Evolutionary conservation across 2,113 vertebrate genomes (phyloP), one percentile per base, ranked within the genome.

Genomic region (Daboia siamensis): DNA sequence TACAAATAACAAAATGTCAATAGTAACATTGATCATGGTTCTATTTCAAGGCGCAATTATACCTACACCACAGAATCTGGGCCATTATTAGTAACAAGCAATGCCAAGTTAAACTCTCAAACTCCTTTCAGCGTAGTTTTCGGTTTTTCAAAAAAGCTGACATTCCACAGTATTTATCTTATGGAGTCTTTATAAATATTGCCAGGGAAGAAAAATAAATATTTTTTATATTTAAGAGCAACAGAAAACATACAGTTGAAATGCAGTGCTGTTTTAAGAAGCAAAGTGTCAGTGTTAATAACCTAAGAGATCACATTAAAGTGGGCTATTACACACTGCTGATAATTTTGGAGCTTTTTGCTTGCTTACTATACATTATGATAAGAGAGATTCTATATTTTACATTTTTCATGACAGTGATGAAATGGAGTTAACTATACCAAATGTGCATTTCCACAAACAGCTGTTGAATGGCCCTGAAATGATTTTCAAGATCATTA

Each of bases 401-500:
- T 87, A 88, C 0, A 55, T 48, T 93, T 92, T 94, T 90, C 87
- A 89, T 33, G 74, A 80, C 4, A 24, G 3, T 69, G 85, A 90
- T 95, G 93, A 92, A 69, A 48, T 91, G 69, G 88, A 91, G 51
- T 90, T 94, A 93, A 91, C 74, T 90, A 46, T 55, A 93, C 11
- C 87, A 88, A 39, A 84, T 33, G 89, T 61, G 15, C 6, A 88
- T 44, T 94, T 87, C 86, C 64, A 93, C 33, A 93, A 46, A 92
- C 57, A 91, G 93, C 90, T 94, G 93, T 54, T 93, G 90, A 93
- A 90, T 48, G 95, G 92, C 87, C 93, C 0, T 89, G 87, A 95
- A 94, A 94, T 95, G 39, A 93, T 95, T 97, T 97, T 95, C 94
- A 94, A 96, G 88, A 91, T 90, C 93, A 95, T 95, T 96, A 96